These are phyloP conservation scores for Drosophila malerkotliana DNA, from an alignment of 1,140 invertebrate species.

Conservation along the genomic window DNA sequence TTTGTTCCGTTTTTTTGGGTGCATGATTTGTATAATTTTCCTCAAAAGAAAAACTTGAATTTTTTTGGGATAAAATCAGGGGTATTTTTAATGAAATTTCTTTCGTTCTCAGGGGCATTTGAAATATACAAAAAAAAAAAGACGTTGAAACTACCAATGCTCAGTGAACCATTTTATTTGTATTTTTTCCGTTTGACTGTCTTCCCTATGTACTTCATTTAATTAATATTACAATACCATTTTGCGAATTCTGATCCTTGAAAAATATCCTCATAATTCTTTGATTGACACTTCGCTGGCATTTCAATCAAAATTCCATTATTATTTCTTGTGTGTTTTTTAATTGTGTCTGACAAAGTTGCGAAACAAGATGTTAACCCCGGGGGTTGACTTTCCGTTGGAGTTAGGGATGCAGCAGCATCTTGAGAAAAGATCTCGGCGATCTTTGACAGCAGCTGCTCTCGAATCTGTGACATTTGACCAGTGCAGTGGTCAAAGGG, in stretches of 20 bases:
- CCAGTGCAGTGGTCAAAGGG: constrained; percentile 70
- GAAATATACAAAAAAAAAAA: background rate
- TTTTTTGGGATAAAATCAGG: constrained; percentile 61
- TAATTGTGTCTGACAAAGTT: constrained; percentile 78
- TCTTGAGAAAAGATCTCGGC: constrained; percentile 33
- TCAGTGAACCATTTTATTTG: constrained; percentile 70
- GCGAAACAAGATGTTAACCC: constrained; percentile 72
- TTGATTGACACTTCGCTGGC: constrained; percentile 73
- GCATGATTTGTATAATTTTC: constrained; percentile 56
- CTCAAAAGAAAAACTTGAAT: constrained; percentile 54
- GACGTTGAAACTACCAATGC: constrained; percentile 21
- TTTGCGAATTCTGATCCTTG: constrained; percentile 43
- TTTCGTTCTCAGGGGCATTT: constrained; percentile 29
- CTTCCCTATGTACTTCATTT: constrained; percentile 13
- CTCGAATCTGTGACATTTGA: constrained; percentile 64
- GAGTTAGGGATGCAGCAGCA: constrained; percentile 34
- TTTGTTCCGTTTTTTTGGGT: constrained; percentile 21
- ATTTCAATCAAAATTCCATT: constrained; percentile 74
- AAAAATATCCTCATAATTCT: constrained; percentile 32
- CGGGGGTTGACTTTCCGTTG: constrained; percentile 40
- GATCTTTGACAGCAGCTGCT: constrained; percentile 57
- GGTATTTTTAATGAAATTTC: constrained; percentile 63
- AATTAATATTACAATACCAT: constrained; percentile 54
- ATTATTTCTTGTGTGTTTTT: constrained; percentile 47
- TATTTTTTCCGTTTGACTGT: constrained; percentile 12